A percentile compares a stretch with the other conserved stretches of the same genome.
phyloP scores from a whole-genome alignment of 2,888 invertebrate genomes.

The Drosophila infuscata region DNA sequence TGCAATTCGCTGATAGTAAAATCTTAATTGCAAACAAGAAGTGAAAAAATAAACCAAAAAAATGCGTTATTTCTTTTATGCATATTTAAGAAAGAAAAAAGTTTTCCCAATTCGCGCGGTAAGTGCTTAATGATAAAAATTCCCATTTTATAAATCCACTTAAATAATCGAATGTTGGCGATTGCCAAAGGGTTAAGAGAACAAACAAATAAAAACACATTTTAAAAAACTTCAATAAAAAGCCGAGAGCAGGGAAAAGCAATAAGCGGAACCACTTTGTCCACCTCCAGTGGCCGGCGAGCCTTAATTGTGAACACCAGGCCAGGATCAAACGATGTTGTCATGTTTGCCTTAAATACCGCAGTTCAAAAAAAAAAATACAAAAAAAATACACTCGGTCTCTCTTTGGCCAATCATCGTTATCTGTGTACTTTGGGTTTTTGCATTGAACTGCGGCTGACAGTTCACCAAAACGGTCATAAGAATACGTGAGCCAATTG shows the following conservation, averaged over 20 bases:
- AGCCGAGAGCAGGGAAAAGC: conserved; percentile 4
- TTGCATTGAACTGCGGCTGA: conserved; percentile 25
- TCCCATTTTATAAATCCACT: conserved; percentile 31
- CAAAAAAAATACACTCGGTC: conserved; percentile 12
- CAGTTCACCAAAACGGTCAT: neutral
- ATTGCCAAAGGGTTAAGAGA: neutral
- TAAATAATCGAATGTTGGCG: conserved; percentile 25
- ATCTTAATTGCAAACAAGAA: conserved; percentile 10
- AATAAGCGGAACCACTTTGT: conserved; percentile 5
- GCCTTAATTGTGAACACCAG: conserved; percentile 10
- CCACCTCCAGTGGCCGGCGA: conserved; percentile 11
- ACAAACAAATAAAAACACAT: neutral
- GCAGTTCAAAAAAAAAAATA: conserved; percentile 35
- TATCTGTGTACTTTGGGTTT: conserved; percentile 36
- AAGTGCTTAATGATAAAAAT: conserved; percentile 13
- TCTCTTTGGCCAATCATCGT: conserved; percentile 40
- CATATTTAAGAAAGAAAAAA: conserved; percentile 8
- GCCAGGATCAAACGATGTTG: conserved; percentile 13
- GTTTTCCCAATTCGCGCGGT: conserved; percentile 2
- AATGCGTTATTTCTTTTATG: conserved; percentile 8
- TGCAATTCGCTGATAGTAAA: conserved; percentile 21
- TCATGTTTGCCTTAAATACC: conserved; percentile 42
- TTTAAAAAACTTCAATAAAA: conserved; percentile 44
- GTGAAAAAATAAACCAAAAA: neutral
- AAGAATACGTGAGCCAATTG: conserved; percentile 13